Evolutionary conservation across 30 jellyfish, hydroid and myxozoan species (phyloP).

Genomic region (Calvadosia cruxmelitensis): DNA sequence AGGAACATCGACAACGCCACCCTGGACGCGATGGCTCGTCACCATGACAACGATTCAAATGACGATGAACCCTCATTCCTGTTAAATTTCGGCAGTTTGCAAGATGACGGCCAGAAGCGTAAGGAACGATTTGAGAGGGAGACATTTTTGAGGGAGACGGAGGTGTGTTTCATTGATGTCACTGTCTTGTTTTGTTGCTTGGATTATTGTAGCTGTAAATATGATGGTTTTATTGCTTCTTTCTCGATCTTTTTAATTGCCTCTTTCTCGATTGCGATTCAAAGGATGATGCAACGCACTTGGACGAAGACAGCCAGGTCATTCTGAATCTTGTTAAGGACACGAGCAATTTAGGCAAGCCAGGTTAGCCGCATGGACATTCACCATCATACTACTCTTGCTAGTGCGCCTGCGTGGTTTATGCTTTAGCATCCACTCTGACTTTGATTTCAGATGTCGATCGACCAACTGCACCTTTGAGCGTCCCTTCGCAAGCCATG

Average conservation of each 20-base stretch:
- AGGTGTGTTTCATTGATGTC: slow-evolving; percentile 18
- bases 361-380: slow-evolving; percentile 13
- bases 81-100: slow-evolving; percentile 7
- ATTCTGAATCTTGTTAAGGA: slow-evolving; percentile 45
- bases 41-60: background rate
- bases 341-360: background rate
- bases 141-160: slow-evolving; percentile 48
- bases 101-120: slow-evolving; percentile 21
- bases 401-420: no score
- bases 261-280: no score
- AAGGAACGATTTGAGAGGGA: slow-evolving; percentile 62
- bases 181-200: background rate
- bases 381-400: no score
- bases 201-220: background rate
- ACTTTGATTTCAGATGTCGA: no score
- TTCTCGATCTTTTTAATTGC: background rate
- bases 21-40: background rate
- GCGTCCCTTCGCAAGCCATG: no score
- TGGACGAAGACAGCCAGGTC: slow-evolving; percentile 73
- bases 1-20: slow-evolving; percentile 46
- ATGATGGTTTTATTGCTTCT: background rate
- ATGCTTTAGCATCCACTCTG: no score
- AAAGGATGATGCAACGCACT: slow-evolving; percentile 10
- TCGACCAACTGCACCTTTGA: no score
- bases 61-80: slow-evolving; percentile 32